phyloP scores from a whole-genome alignment of 2,888 invertebrate species.

The Azorinus chamasolen region DNA sequence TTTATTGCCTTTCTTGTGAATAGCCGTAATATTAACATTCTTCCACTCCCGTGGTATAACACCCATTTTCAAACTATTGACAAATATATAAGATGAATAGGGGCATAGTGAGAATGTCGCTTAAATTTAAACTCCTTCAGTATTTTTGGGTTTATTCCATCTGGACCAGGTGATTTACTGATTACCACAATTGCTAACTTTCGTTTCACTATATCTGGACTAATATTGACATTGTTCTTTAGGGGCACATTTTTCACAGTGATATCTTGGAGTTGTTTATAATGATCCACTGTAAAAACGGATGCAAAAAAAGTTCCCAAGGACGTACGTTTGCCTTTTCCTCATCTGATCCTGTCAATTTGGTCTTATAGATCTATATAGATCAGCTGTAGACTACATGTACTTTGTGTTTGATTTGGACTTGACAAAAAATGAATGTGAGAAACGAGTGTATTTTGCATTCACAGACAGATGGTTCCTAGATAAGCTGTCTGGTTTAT shows the following conservation, averaged over 20 bases:
- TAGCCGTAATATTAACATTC: neutral
- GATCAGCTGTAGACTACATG: neutral
- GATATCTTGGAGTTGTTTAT: neutral
- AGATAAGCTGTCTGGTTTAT: too few species aligned
- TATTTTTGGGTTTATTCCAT: too few species aligned
- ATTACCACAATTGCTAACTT: neutral
- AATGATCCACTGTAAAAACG: too few species aligned
- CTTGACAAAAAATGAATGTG: too few species aligned
- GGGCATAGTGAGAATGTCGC: too few species aligned
- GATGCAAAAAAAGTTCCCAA: neutral
- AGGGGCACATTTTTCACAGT: neutral
- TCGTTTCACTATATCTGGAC: neutral
- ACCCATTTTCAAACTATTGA: neutral
- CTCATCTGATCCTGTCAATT: neutral
- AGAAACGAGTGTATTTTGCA: too few species aligned
- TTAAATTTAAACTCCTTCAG: too few species aligned
- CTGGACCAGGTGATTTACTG: neutral
- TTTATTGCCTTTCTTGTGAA: too few species aligned
- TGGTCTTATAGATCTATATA: neutral
- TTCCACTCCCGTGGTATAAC: neutral
- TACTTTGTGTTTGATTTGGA: neutral
- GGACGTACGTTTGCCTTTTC: slow-evolving; percentile 2
- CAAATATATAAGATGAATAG: too few species aligned
- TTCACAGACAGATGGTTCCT: too few species aligned
- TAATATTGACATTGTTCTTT: too few species aligned